Conservation (phyloP, 2,113 vertebrate species). For the Micromys minutus region DNA sequence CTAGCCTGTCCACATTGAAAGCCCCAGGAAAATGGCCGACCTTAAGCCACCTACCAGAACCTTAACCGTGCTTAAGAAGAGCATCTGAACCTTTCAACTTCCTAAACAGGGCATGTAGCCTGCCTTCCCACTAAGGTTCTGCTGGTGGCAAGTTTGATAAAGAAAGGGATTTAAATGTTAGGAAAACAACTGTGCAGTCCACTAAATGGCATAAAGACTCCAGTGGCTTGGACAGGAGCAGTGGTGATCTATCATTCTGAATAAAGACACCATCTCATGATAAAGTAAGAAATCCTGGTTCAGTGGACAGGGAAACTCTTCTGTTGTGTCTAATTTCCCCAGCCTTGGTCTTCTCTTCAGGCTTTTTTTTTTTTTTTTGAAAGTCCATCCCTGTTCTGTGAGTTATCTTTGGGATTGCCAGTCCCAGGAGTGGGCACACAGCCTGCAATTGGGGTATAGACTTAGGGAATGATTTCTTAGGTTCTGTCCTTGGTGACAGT, state of each 20-base stretch:
- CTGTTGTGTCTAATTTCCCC: neutral
- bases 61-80: neutral
- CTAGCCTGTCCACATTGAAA: neutral
- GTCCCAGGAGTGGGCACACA: neutral
- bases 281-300: neutral
- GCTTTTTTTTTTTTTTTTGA: conserved; percentile 1
- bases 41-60: neutral
- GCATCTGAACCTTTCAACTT: neutral
- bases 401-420: neutral
- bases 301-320: neutral
- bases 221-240: neutral
- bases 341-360: neutral
- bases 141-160: neutral
- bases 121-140: neutral
- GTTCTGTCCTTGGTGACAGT: neutral
- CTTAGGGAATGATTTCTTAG: neutral
- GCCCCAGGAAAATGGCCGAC: neutral
- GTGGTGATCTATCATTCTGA: neutral
- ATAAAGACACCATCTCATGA: neutral
- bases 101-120: too few species aligned
- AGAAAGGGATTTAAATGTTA: neutral
- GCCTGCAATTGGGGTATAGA: neutral
- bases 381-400: neutral
- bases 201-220: neutral
- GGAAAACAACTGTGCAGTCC: neutral